Evolutionary conservation across 2,797 vertebrate genomes (phyloP).

Genomic region (Helarctos malayanus): DNA sequence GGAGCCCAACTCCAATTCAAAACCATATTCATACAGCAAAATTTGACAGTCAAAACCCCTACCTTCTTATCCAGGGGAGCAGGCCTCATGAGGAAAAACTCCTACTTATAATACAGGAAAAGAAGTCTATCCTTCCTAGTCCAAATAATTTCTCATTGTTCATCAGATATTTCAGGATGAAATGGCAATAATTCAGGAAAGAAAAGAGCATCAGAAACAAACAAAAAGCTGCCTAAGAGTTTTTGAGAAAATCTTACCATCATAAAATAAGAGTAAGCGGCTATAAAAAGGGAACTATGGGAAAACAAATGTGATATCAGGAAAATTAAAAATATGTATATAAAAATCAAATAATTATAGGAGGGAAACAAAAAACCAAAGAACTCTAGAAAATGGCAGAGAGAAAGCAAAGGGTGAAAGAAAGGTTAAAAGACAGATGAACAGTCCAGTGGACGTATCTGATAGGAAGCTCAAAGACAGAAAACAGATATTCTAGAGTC

Average conservation of each 20-base stretch:
- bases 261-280: constrained; percentile 4
- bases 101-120: neutral
- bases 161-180: neutral
- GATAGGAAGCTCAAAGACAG: neutral
- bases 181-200: neutral
- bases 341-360: constrained; percentile 49
- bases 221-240: neutral
- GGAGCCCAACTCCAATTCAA: neutral
- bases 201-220: neutral
- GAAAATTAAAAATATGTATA: neutral
- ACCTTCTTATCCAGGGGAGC: neutral
- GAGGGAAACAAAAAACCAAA: constrained; percentile 9
- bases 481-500: neutral
- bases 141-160: neutral
- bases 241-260: constrained; percentile 24
- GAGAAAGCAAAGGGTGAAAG: constrained; percentile 1
- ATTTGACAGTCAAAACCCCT: neutral
- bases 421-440: neutral
- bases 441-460: neutral
- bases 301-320: constrained; percentile 8
- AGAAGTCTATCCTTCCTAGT: neutral
- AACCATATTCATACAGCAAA: neutral
- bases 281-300: neutral
- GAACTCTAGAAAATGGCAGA: constrained; percentile 38
- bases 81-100: neutral